Evolutionary conservation across 1,140 invertebrate genomes (phyloP).

Genomic region (Hormaphis cornu): DNA sequence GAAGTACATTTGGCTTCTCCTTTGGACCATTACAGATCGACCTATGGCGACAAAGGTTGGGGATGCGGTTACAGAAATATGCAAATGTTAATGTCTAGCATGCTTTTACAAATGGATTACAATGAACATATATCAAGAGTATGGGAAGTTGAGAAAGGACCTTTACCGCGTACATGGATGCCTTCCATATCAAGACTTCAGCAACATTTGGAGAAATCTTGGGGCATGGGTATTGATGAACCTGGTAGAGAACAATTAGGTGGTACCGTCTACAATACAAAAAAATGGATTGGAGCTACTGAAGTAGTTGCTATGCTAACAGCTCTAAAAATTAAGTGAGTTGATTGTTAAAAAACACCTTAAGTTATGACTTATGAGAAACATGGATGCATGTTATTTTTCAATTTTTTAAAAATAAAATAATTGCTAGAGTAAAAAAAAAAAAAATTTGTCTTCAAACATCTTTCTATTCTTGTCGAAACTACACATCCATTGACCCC

Average conservation of each 20-base stretch:
- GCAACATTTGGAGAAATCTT: constrained; percentile 73
- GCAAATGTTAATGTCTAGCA: constrained; percentile 78
- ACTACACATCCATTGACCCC: too few relatives aligned
- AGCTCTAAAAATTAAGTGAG: constrained; percentile 59
- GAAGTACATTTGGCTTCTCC: constrained; percentile 63
- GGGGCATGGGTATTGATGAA: constrained; percentile 78
- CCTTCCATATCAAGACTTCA: constrained; percentile 77
- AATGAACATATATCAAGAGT: constrained; percentile 54
- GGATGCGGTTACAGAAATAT: constrained; percentile 84
- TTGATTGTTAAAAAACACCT: not conserved
- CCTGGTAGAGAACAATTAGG: constrained; percentile 76
- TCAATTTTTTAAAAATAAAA: not conserved
- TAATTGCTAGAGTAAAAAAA: too few relatives aligned
- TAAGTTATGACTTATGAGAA: too few relatives aligned
- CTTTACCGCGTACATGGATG: constrained; percentile 54
- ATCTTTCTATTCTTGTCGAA: too few relatives aligned
- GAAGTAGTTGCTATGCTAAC: constrained; percentile 72
- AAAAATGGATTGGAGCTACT: constrained; percentile 87
- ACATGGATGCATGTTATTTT: not conserved
- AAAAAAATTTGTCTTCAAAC: too few relatives aligned
- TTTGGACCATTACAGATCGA: constrained; percentile 76
- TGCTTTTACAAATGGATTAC: constrained; percentile 64
- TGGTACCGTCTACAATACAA: constrained; percentile 66
- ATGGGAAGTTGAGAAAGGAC: constrained; percentile 40
- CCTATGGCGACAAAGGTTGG: constrained; percentile 80